Evolutionary conservation across 2,797 vertebrate species (phyloP).

Genomic region (Danio tinwini): DNA sequence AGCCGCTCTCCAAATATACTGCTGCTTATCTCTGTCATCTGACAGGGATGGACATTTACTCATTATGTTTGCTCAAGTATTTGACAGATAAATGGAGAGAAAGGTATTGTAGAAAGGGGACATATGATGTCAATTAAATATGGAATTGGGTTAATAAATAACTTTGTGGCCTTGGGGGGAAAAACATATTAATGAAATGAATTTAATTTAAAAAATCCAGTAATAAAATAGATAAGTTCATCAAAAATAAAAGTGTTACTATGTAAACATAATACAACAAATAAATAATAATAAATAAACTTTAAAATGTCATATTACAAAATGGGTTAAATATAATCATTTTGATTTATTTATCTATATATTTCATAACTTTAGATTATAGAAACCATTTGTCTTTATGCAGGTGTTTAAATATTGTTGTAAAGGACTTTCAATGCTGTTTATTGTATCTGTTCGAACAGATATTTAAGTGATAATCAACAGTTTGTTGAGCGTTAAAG

Average conservation of each 20-base stretch:
- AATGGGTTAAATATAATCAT: background rate
- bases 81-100: conserved; percentile 34
- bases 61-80: conserved; percentile 4
- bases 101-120: conserved; percentile 32
- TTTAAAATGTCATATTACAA: background rate
- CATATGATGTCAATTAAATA: too few relatives aligned
- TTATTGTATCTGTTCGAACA: background rate
- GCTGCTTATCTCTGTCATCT: conserved; percentile 42
- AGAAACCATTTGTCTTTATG: background rate
- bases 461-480: too few relatives aligned
- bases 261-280: too few relatives aligned
- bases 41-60: conserved; percentile 38
- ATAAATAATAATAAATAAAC: too few relatives aligned
- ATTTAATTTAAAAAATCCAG: too few relatives aligned
- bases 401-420: background rate
- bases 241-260: too few relatives aligned
- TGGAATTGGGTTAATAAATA: too few relatives aligned
- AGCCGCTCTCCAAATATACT: conserved; percentile 6
- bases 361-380: background rate
- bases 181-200: too few relatives aligned
- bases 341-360: background rate
- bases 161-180: too few relatives aligned
- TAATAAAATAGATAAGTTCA: too few relatives aligned
- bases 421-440: background rate
- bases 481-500: too few relatives aligned